These are phyloP conservation scores for Onchidella celtica DNA, from an alignment of 2,888 invertebrate species.

Conservation along the genomic window DNA sequence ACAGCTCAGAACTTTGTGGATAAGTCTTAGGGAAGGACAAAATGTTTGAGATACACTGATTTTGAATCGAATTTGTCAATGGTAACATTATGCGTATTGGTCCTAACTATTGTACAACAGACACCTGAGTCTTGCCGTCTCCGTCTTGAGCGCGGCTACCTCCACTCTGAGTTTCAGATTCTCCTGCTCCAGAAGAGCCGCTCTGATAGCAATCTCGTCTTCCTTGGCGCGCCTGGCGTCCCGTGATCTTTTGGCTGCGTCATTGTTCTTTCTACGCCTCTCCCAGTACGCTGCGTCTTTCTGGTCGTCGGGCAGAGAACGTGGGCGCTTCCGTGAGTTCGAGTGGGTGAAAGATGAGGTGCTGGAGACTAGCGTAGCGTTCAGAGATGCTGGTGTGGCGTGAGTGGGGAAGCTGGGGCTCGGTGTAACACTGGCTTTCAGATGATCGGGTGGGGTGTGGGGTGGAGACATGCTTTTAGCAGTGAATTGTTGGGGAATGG, in stretches of 20 bases:
- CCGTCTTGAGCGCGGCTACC: constrained; percentile 85
- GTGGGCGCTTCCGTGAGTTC: constrained; percentile 35
- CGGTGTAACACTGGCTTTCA: neutral
- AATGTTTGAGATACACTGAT: no score
- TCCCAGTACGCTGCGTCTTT: constrained; percentile 93
- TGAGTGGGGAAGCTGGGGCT: constrained; percentile 17
- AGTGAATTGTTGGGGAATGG: constrained; percentile 21
- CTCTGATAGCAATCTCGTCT: constrained; percentile 93
- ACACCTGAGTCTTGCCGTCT: constrained; percentile 83
- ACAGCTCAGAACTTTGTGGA: no score
- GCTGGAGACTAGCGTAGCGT: constrained; percentile 7
- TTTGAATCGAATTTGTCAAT: no score
- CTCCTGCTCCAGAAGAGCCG: constrained; percentile 92
- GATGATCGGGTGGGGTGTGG: constrained; percentile 44
- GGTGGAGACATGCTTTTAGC: constrained; percentile 65
- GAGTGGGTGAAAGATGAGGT: constrained; percentile 22
- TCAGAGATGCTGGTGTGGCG: neutral
- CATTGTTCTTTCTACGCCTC: constrained; percentile 93
- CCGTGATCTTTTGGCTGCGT: constrained; percentile 95
- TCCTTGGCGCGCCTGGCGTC: constrained; percentile 94
- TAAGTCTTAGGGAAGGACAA: no score
- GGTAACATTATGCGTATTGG: neutral
- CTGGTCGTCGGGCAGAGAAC: constrained; percentile 69
- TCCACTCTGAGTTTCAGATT: constrained; percentile 89
- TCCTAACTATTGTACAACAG: constrained; percentile 79